Evolutionary conservation across 2,113 vertebrate species (phyloP).

Genomic region (Echinops telfairi): DNA sequence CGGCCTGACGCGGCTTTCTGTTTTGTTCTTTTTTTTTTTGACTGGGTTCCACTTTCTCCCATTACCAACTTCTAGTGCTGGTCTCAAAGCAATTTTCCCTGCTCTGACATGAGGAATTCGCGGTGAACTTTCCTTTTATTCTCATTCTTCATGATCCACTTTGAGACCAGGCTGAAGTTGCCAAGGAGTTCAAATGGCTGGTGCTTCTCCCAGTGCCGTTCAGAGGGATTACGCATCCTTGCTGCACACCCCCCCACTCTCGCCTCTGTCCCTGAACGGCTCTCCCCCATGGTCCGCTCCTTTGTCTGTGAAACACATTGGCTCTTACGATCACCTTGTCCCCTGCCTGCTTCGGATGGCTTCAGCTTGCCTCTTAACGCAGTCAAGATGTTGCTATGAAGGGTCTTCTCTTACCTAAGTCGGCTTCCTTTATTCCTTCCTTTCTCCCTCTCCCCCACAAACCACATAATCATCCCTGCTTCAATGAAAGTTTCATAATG

Average conservation of each 20-base stretch:
- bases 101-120: constrained; percentile 65
- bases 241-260: constrained; percentile 1
- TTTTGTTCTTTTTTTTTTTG: not conserved
- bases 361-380: constrained; percentile 73
- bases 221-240: constrained; percentile 56
- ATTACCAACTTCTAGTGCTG: constrained; percentile 62
- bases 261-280: constrained; percentile 39
- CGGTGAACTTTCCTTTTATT: constrained; percentile 76
- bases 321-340: constrained; percentile 77
- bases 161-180: constrained; percentile 69
- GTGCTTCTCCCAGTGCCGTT: not conserved
- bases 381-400: constrained; percentile 81
- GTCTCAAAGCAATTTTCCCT: constrained; percentile 73
- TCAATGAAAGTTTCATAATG: constrained; percentile 70
- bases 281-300: constrained; percentile 68
- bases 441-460: constrained; percentile 15
- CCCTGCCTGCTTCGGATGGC: constrained; percentile 66
- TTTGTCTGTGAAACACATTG: constrained; percentile 78
- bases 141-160: constrained; percentile 62
- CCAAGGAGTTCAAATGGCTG: constrained; percentile 70
- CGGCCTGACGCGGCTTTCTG: constrained; percentile 58
- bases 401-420: constrained; percentile 66
- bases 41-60: constrained; percentile 46
- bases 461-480: constrained; percentile 68
- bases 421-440: constrained; percentile 69